Conservation (phyloP, 2,797 vertebrate species). For the Spinus pinus region DNA sequence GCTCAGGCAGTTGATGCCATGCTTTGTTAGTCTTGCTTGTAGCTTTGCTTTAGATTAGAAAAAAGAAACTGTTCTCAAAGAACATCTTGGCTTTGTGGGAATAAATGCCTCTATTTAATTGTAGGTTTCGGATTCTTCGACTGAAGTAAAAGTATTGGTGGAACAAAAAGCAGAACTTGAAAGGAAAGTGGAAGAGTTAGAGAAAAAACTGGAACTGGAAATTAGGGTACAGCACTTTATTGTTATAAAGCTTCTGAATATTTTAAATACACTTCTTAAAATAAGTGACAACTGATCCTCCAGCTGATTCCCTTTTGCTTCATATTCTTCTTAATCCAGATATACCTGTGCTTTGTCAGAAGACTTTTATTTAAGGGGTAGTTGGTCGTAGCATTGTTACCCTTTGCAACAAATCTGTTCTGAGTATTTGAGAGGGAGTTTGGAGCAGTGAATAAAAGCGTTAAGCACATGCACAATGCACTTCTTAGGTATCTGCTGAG, state of each 20-base stretch:
- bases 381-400: background rate
- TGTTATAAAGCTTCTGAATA: background rate
- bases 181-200: slow-evolving; percentile 82
- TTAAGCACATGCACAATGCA: background rate
- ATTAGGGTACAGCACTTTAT: slow-evolving; percentile 75
- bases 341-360: background rate
- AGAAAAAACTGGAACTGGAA: slow-evolving; percentile 84
- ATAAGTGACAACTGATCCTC: background rate
- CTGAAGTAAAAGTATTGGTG: slow-evolving; percentile 85
- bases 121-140: slow-evolving; percentile 78
- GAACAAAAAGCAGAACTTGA: slow-evolving; percentile 87
- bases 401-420: background rate
- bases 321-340: background rate
- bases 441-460: background rate
- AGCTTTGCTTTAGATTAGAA: background rate
- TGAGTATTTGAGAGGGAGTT: background rate
- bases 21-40: background rate
- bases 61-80: background rate
- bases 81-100: background rate
- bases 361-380: background rate
- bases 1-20: background rate
- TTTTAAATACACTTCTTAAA: background rate
- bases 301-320: background rate
- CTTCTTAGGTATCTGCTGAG: background rate
- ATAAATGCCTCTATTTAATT: slow-evolving; percentile 26